These are phyloP conservation scores for Agapornis canus DNA, from an alignment of 2,797 vertebrate species.

Conservation along the genomic window DNA sequence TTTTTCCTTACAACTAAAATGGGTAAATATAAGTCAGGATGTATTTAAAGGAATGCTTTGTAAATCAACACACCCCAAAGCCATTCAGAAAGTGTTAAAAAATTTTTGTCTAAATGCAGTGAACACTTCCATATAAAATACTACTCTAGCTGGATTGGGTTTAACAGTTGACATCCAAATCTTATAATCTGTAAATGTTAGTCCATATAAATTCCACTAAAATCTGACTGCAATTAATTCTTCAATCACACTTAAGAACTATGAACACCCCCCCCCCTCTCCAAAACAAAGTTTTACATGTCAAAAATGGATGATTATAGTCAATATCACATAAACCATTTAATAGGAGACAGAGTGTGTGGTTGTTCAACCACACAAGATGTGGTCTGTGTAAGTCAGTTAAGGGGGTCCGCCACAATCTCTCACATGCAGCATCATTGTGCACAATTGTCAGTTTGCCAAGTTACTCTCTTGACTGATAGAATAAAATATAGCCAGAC, in stretches of 20 bases:
- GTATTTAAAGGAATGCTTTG: constrained; percentile 62
- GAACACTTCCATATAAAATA: constrained; percentile 37
- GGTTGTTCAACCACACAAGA: background rate
- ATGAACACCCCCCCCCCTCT: background rate
- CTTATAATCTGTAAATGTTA: constrained; percentile 62
- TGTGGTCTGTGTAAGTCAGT: constrained; percentile 15
- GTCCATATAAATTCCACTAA: constrained; percentile 60
- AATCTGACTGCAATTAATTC: constrained; percentile 59
- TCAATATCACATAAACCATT: constrained; percentile 8
- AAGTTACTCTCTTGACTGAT: constrained; percentile 97
- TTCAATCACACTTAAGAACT: constrained; percentile 59
- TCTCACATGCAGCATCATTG: background rate
- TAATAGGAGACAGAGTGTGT: background rate
- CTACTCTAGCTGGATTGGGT: constrained; percentile 43
- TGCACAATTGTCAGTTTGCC: background rate
- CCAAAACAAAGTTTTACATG: constrained; percentile 11
- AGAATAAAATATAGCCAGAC: constrained; percentile 99
- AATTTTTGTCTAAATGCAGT: constrained; percentile 42
- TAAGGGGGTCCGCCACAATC: constrained; percentile 1
- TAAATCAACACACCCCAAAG: constrained; percentile 47
- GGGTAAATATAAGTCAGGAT: background rate
- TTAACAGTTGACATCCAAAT: constrained; percentile 36
- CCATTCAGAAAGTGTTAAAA: constrained; percentile 52
- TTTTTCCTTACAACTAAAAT: background rate
- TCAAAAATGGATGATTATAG: constrained; percentile 13